phyloP scores from a whole-genome alignment of 2,888 invertebrate genomes.

The Drosophila borborema region DNA sequence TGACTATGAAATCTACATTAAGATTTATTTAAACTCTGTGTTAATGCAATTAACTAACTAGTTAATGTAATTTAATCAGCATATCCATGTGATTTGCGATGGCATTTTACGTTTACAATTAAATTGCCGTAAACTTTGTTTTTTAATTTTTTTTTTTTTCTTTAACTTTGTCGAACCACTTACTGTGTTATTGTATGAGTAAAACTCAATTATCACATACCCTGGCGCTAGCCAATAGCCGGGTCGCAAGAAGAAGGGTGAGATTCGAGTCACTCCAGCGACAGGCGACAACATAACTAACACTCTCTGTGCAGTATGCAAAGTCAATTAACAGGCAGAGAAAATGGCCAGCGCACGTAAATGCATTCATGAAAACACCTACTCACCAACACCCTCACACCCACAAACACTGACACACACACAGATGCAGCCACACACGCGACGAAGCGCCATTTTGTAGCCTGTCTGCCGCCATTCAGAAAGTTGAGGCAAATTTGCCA shows the following conservation, averaged over 20 bases:
- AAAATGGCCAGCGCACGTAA: constrained; percentile 48
- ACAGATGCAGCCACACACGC: background rate
- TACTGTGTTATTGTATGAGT: constrained; percentile 1
- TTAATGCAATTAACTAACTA: background rate
- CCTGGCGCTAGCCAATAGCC: constrained; percentile 31
- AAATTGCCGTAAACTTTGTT: background rate
- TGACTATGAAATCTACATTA: background rate
- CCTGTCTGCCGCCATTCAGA: constrained; percentile 51
- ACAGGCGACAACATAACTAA: constrained; percentile 49
- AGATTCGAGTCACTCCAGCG: constrained; percentile 16
- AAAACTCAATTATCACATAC: constrained; percentile 44
- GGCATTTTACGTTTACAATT: background rate
- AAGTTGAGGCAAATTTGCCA: constrained; percentile 54
- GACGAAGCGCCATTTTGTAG: constrained; percentile 44
- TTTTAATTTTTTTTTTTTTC: background rate
- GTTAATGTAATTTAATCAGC: background rate
- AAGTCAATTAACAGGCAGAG: constrained; percentile 65
- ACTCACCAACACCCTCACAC: background rate
- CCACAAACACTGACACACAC: background rate
- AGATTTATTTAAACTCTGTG: background rate
- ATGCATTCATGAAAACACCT: constrained; percentile 3
- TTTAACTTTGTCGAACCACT: background rate
- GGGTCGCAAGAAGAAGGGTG: constrained; percentile 2
- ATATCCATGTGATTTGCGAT: background rate
- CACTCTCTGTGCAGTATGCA: constrained; percentile 52